Conservation (phyloP, 1,140 invertebrate genomes). For the Lepidotrigona ventralis region DNA sequence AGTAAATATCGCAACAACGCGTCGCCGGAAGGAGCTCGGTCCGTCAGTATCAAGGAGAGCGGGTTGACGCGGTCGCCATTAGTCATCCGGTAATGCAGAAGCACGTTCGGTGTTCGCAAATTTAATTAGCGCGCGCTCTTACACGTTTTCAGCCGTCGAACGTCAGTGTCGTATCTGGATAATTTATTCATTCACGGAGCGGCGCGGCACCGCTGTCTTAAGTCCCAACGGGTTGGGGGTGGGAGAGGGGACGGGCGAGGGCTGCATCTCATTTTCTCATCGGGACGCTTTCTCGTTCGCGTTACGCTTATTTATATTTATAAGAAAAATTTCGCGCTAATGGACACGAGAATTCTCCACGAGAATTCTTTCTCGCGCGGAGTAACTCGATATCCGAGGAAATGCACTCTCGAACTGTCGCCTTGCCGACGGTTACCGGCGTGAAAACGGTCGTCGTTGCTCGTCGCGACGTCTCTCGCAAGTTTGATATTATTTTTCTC, state of each 20-base stretch:
- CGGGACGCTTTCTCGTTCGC: conserved; percentile 23
- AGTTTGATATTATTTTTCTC: conserved; percentile 23
- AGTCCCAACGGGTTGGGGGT: conserved; percentile 6
- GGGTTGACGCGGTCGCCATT: conserved; percentile 32
- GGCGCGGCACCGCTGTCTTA: conserved; percentile 1
- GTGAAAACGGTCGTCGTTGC: conserved; percentile 7
- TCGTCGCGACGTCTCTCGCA: not conserved
- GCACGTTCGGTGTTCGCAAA: conserved; percentile 43
- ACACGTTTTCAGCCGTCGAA: conserved; percentile 39
- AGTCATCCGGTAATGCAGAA: conserved; percentile 43
- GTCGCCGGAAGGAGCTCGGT: conserved; percentile 31
- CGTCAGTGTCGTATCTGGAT: conserved; percentile 45
- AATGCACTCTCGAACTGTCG: conserved; percentile 16
- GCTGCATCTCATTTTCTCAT: conserved; percentile 52
- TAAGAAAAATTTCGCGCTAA: conserved; percentile 58
- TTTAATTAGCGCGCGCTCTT: conserved; percentile 54
- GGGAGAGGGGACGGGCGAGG: not conserved
- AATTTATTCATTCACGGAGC: conserved; percentile 55
- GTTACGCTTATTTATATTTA: conserved; percentile 54
- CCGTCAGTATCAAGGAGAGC: conserved; percentile 25
- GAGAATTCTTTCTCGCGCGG: conserved; percentile 10
- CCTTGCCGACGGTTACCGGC: not conserved
- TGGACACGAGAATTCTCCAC: conserved; percentile 35
- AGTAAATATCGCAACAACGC: conserved; percentile 9
- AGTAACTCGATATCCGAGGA: conserved; percentile 52